These are phyloP conservation scores for Periphyllus acericola DNA, from an alignment of 2,888 invertebrate species.

Conservation along the genomic window DNA sequence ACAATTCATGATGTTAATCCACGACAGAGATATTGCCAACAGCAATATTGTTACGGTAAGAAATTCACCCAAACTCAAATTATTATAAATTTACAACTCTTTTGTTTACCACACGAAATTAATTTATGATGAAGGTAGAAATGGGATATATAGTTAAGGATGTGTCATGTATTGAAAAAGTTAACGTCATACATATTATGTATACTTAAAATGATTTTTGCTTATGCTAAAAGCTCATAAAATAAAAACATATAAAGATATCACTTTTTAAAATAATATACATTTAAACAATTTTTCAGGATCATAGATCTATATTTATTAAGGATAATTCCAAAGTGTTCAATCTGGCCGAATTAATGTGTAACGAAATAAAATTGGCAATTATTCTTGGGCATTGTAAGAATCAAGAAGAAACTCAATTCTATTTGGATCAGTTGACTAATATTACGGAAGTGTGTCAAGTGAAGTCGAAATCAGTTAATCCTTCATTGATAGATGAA, in stretches of 20 bases:
- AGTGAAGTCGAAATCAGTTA: conserved; percentile 33
- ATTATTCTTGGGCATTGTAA: not conserved
- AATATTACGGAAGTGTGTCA: conserved; percentile 45
- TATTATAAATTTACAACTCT: not conserved
- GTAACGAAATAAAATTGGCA: conserved; percentile 47
- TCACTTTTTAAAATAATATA: no score
- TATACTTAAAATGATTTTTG: no score
- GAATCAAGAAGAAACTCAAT: conserved; percentile 7
- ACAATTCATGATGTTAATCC: conserved; percentile 41
- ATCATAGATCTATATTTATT: conserved; percentile 42
- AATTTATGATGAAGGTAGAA: no score
- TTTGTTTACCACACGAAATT: not conserved
- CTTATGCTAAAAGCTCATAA: no score
- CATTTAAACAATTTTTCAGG: conserved; percentile 14
- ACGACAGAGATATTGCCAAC: not conserved
- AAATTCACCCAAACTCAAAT: not conserved
- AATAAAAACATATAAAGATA: no score
- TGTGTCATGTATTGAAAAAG: no score
- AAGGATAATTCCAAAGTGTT: conserved; percentile 4
- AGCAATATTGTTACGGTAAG: conserved; percentile 37
- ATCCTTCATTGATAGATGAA: not conserved
- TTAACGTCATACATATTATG: no score
- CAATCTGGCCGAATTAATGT: conserved; percentile 51
- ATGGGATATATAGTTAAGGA: no score
- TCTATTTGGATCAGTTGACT: conserved; percentile 42